phyloP scores from a whole-genome alignment of 2,113 vertebrate genomes.

The Corythaixoides concolor region DNA sequence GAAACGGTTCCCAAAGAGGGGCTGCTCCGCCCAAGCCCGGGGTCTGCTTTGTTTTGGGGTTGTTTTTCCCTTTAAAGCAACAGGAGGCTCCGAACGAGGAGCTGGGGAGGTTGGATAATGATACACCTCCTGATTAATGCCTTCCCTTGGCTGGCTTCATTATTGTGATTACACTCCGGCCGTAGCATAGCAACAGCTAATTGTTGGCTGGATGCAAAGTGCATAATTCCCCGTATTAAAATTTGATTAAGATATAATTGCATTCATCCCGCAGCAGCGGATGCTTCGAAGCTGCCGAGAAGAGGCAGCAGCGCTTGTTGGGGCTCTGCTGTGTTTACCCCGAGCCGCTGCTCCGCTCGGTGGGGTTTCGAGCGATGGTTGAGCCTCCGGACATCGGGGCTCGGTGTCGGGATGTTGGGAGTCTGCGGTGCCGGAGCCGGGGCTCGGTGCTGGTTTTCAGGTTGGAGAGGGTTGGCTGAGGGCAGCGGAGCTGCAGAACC shows the following conservation, averaged over 20 bases:
- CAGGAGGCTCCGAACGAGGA: neutral
- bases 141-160: slow-evolving; percentile 59
- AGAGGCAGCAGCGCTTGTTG: neutral
- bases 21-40: accelerated
- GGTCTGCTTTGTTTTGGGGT: neutral
- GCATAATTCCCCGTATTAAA: slow-evolving; percentile 63
- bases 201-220: slow-evolving; percentile 55
- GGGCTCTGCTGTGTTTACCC: neutral
- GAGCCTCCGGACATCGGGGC: neutral
- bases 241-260: slow-evolving; percentile 55
- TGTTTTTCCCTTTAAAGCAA: neutral
- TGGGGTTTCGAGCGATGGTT: accelerated
- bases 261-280: neutral
- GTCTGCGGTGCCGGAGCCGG: neutral
- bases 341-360: accelerated
- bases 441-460: neutral
- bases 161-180: slow-evolving; percentile 48
- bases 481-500: neutral
- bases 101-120: neutral
- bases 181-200: slow-evolving; percentile 72
- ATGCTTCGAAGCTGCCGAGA: slow-evolving; percentile 44
- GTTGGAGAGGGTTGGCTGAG: neutral
- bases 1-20: accelerated
- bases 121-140: slow-evolving; percentile 50
- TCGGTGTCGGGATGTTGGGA: accelerated